Evolutionary conservation across 1,140 invertebrate species (phyloP).

Genomic region (Oppia nitens): DNA sequence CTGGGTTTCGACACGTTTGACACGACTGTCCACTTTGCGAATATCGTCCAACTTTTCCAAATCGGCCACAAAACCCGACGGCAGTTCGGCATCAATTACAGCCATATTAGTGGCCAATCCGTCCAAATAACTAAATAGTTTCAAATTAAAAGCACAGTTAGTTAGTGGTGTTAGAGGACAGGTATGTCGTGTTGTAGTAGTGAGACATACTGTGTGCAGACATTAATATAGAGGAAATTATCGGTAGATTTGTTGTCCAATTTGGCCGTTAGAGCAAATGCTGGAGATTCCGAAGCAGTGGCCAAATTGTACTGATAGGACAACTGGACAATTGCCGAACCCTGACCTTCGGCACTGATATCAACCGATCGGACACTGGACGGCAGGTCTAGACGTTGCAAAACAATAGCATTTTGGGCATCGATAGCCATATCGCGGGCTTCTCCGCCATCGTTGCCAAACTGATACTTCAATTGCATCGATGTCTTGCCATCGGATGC

Average conservation of each 20-base stretch:
- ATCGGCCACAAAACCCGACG: conserved; percentile 68
- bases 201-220: conserved; percentile 45
- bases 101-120: conserved; percentile 51
- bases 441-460: conserved; percentile 1
- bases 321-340: conserved; percentile 64
- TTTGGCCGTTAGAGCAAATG: conserved; percentile 72
- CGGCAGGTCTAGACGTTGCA: conserved; percentile 48
- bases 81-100: conserved; percentile 65
- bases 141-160: neutral
- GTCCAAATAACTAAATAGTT: conserved; percentile 9
- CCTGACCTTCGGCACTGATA: conserved; percentile 54
- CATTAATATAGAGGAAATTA: conserved; percentile 63
- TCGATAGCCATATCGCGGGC: conserved; percentile 15
- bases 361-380: conserved; percentile 33
- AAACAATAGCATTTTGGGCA: conserved; percentile 48
- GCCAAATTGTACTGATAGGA: conserved; percentile 67
- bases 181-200: neutral
- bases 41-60: conserved; percentile 54
- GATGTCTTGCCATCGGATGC: conserved; percentile 33
- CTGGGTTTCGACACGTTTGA: conserved; percentile 61
- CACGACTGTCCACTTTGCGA: conserved; percentile 41
- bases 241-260: conserved; percentile 64
- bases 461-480: conserved; percentile 20
- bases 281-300: conserved; percentile 69
- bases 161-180: neutral